Conservation (phyloP, 2,888 invertebrate genomes). For the Pseudanteris insignis region DNA sequence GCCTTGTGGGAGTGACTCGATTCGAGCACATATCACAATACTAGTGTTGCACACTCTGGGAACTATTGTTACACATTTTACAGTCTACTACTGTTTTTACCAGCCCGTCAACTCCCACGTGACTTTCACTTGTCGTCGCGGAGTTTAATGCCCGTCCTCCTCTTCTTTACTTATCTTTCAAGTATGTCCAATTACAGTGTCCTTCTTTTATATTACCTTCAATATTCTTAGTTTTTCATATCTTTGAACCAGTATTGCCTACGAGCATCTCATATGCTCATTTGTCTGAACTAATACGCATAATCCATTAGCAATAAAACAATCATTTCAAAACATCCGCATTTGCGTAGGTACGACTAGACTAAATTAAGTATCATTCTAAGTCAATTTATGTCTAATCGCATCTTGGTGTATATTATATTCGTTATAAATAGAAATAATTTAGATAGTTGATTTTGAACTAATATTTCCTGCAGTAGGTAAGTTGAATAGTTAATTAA, state of each 20-base stretch:
- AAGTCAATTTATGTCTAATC: too few species aligned
- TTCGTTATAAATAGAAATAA: too few species aligned
- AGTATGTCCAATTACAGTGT: constrained; percentile 13
- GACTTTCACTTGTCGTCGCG: constrained; percentile 66
- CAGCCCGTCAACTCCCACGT: constrained; percentile 61
- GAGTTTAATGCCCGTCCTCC: constrained; percentile 48
- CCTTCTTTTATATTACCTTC: constrained; percentile 6
- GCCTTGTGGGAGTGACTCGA: constrained; percentile 64
- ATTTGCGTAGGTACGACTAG: too few species aligned
- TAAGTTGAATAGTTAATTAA: too few species aligned
- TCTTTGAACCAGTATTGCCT: constrained; percentile 1
- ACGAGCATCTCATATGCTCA: too few species aligned
- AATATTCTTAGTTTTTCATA: background rate
- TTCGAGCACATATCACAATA: constrained; percentile 57
- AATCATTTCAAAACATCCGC: too few species aligned
- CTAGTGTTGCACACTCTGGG: constrained; percentile 63
- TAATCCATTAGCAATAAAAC: too few species aligned
- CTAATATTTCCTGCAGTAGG: too few species aligned
- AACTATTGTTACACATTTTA: constrained; percentile 67
- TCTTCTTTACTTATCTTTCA: constrained; percentile 37
- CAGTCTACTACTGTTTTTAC: constrained; percentile 61
- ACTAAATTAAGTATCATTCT: too few species aligned
- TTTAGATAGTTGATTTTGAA: too few species aligned
- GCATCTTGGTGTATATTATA: too few species aligned
- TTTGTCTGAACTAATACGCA: too few species aligned